Evolutionary conservation across 1,140 invertebrate species (phyloP), one percentile per base, ranked within the genome.

Genomic region (Halesus radiatus): DNA sequence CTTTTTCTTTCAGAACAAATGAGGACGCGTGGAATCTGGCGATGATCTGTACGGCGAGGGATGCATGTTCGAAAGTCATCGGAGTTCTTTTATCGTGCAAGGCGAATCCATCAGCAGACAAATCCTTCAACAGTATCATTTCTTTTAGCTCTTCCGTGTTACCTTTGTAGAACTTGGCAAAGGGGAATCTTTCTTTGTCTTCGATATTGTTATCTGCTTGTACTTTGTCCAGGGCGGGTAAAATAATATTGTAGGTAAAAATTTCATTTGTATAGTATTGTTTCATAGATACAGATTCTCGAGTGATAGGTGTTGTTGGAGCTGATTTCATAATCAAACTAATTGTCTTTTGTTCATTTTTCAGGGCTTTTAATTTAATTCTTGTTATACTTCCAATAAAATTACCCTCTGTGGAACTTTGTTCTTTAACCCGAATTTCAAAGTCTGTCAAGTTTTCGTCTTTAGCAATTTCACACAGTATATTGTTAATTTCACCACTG

Each of bases 91-190:
- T 86, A 83, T 92, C 89, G 3, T 85, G 87, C 88, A 92, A 91
- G 15, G 85, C 85, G 77, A 90, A 92, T 3, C 89, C 90, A 20
- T 84, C 85, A 15, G 85, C 84, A 7, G 83, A 80, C 16, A 92
- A 81, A 83, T 93, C 92, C 75, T 92, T 91, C 85, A 93, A 87
- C 3, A 89, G 86, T 1, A 91, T 86, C 13, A 90, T 15, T 22
- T 83, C 81, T 26, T 76, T 32, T 0, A 52, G 16, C 92, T 93
- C 37, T 58, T 70, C 78, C 15, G 52, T 20, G 29, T 76, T 32
- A 5, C 52, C 50, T 5, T 58, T 64, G 56, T 79, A 77, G 26
- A 66, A n/a, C 22, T 76, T 53, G n/a, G 53, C 45, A n/a, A 53
- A 73, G 1, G 20, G 6, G 45, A 73, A 52, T 16, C n/a, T 5